These are phyloP conservation scores for Neodiprion fabricii DNA, from an alignment of 1,140 invertebrate species.

Conservation along the genomic window DNA sequence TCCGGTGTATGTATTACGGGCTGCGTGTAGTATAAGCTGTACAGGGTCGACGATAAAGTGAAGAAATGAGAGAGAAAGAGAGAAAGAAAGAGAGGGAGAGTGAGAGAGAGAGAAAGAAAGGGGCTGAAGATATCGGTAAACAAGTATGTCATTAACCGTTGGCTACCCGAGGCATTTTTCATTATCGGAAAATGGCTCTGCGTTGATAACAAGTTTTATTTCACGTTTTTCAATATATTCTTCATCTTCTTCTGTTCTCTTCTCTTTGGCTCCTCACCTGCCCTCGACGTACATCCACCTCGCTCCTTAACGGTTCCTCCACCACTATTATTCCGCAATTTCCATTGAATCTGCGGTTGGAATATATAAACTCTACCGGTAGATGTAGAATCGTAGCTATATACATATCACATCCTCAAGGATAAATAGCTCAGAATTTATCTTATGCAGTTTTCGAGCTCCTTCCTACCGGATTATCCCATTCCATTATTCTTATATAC, in stretches of 20 bases:
- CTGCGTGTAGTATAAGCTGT: background rate
- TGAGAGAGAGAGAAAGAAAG: background rate
- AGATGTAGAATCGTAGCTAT: background rate
- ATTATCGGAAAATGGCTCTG: conserved; percentile 18
- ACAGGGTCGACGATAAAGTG: background rate
- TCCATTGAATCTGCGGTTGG: background rate
- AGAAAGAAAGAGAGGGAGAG: background rate
- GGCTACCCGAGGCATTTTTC: conserved; percentile 19
- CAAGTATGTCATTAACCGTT: conserved; percentile 7
- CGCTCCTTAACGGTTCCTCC: conserved; percentile 18
- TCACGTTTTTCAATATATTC: background rate
- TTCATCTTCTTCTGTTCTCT: conserved; percentile 24
- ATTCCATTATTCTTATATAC: no score
- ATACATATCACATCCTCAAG: no score
- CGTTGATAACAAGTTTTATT: conserved; percentile 20
- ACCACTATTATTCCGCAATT: conserved; percentile 18
- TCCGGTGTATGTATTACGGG: no score
- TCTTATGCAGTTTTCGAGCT: background rate
- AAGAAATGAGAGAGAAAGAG: background rate
- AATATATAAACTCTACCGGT: background rate
- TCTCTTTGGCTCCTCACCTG: conserved; percentile 14
- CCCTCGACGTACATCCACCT: conserved; percentile 23
- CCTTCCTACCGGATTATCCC: no score
- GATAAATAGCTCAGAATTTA: conserved; percentile 5
- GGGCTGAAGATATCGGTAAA: background rate